phyloP scores from a whole-genome alignment of 2,113 vertebrate species.

The Pachyramphus minor region DNA sequence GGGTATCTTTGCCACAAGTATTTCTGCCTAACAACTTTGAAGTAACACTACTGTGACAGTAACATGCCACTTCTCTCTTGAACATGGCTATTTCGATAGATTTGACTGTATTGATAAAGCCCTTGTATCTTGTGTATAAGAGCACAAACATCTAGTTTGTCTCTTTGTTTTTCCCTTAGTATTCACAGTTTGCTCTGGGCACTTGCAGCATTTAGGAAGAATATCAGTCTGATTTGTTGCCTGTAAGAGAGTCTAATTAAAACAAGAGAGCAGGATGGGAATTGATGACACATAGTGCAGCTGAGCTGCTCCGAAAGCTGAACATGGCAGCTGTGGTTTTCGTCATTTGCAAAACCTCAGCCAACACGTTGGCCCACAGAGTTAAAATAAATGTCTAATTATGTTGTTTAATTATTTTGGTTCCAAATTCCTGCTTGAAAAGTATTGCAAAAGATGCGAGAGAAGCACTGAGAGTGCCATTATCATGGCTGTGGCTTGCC shows the following conservation, averaged over 20 bases:
- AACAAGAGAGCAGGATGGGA: conserved; percentile 38
- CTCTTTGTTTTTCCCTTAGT: conserved; percentile 6
- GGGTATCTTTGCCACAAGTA: neutral
- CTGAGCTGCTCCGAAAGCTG: conserved; percentile 56
- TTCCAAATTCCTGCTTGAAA: conserved; percentile 32
- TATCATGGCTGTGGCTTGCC: neutral
- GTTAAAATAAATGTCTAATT: conserved; percentile 65
- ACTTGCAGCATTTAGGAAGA: conserved; percentile 45
- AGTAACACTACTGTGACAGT: neutral
- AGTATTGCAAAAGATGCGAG: neutral
- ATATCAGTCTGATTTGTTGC: conserved; percentile 65
- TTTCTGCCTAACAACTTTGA: neutral
- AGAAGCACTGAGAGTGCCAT: neutral
- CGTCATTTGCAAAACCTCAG: conserved; percentile 48
- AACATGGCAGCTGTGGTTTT: conserved; percentile 46
- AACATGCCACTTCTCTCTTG: neutral
- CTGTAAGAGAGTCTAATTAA: conserved; percentile 64
- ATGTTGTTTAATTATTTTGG: neutral
- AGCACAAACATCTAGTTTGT: conserved; percentile 39
- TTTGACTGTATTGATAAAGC: neutral
- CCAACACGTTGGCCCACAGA: conserved; percentile 51
- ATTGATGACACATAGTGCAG: conserved; percentile 43
- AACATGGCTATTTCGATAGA: neutral
- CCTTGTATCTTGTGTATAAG: neutral
- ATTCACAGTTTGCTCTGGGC: conserved; percentile 37